A percentile compares a stretch with the other conserved stretches of the same genome.
phyloP scores from a whole-genome alignment of 2,113 vertebrate genomes.

The Ciconia maguari region DNA sequence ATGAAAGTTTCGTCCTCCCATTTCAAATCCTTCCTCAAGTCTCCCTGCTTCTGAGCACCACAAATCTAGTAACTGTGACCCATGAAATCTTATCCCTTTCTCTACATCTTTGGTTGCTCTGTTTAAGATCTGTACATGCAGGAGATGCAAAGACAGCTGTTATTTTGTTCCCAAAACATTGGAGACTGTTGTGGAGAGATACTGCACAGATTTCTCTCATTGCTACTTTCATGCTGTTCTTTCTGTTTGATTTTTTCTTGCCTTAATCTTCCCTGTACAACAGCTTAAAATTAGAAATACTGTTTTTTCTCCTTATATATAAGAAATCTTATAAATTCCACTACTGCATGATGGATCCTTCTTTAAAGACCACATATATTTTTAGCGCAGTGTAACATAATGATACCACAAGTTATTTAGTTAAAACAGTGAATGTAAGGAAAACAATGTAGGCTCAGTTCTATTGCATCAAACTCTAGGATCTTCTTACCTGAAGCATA shows the following conservation, averaged over 20 bases:
- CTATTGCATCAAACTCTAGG: not conserved
- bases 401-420: not conserved
- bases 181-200: not conserved
- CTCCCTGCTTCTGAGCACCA: not conserved
- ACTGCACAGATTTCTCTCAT: not conserved
- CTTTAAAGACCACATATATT: not conserved
- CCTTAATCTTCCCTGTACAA: not conserved
- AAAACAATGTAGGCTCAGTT: not conserved
- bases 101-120: not conserved
- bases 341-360: not conserved
- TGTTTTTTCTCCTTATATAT: not conserved
- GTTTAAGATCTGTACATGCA: not conserved
- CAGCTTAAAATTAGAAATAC: not conserved
- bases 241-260: not conserved
- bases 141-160: not conserved
- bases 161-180: not conserved
- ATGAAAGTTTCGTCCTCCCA: fast-evolving
- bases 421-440: not conserved
- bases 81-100: not conserved
- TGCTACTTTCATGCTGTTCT: not conserved
- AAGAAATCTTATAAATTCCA: not conserved
- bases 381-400: not conserved
- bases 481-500: not conserved
- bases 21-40: not conserved
- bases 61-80: not conserved